Evolutionary conservation across 2,113 vertebrate genomes (phyloP).

Genomic region (Leptobrachium ailaonicum): DNA sequence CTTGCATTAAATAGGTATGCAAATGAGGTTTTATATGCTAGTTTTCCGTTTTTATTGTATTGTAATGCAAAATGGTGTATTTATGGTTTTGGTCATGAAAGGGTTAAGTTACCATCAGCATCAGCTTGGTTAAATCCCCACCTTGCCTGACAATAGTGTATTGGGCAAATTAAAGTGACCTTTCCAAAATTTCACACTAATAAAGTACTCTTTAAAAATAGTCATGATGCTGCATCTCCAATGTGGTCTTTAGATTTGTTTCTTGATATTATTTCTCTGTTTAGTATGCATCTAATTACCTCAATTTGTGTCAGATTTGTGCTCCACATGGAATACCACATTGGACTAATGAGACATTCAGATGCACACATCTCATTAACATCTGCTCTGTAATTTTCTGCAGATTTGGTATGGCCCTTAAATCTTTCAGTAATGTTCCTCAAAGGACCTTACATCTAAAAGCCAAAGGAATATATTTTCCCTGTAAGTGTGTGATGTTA

Average conservation of each 20-base stretch:
- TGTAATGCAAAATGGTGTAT: no score
- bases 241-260: not conserved
- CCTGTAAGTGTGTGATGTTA: not conserved
- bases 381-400: constrained; percentile 48
- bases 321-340: constrained; percentile 44
- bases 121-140: no score
- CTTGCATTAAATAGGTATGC: no score
- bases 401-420: constrained; percentile 46
- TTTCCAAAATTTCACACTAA: no score
- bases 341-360: constrained; percentile 48
- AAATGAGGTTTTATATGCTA: no score
- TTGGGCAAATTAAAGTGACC: no score
- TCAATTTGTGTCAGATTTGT: constrained; percentile 48
- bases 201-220: no score
- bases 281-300: constrained; percentile 49
- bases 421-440: constrained; percentile 46
- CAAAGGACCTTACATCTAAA: constrained; percentile 46
- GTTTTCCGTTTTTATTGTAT: no score
- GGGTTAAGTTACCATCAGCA: no score
- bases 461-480: constrained; percentile 23
- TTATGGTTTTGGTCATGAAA: no score
- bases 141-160: no score
- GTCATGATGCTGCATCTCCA: constrained; percentile 10
- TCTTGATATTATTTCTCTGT: constrained; percentile 40
- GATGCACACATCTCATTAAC: constrained; percentile 46